phyloP scores from a whole-genome alignment of 2,888 invertebrate species.

The Drosophila monieri region DNA sequence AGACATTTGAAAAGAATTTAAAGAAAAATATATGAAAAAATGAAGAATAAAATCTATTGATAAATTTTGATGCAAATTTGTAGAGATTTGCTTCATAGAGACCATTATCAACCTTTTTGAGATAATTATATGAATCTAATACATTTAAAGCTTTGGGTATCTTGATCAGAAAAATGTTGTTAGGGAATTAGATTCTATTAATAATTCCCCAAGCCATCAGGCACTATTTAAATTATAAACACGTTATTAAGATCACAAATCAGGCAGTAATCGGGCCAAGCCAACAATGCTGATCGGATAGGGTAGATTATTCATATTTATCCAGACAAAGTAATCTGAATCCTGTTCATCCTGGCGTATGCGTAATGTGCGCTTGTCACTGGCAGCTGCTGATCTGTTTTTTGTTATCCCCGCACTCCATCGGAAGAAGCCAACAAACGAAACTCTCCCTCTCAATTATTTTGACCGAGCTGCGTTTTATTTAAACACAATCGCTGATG shows the following conservation, averaged over 20 bases:
- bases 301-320: conserved; percentile 9
- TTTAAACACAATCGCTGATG: conserved; percentile 80
- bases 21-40: too few relatives aligned
- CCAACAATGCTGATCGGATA: not conserved
- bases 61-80: too few relatives aligned
- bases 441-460: conserved; percentile 50
- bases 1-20: too few relatives aligned
- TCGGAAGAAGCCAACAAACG: conserved; percentile 17
- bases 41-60: too few relatives aligned
- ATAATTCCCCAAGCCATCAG: not conserved
- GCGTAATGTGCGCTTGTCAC: conserved; percentile 40
- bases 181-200: not conserved
- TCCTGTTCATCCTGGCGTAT: conserved; percentile 54
- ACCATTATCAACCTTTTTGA: too few relatives aligned
- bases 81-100: too few relatives aligned
- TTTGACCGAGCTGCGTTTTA: conserved; percentile 63
- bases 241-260: conserved; percentile 13
- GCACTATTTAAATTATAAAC: not conserved
- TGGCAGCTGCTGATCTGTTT: conserved; percentile 27
- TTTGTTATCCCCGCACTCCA: conserved; percentile 24
- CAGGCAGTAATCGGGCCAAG: not conserved
- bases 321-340: conserved; percentile 28
- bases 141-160: too few relatives aligned
- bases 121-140: too few relatives aligned
- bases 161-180: too few relatives aligned